Conservation (phyloP, 1,140 invertebrate species). For the Penaeus chinensis region DNA sequence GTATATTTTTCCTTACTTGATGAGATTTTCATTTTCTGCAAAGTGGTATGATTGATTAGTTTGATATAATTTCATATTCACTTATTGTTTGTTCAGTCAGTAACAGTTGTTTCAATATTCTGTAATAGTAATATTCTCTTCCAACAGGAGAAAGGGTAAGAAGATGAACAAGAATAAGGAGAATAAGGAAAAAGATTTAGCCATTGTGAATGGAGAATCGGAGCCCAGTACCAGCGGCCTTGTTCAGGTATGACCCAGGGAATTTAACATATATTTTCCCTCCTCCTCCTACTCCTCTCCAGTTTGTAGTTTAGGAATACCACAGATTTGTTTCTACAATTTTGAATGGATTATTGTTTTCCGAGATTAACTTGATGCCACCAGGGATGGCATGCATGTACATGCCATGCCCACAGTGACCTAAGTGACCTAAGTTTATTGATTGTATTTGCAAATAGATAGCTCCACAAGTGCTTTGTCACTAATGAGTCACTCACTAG, state of each 20-base stretch:
- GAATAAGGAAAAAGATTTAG: slow-evolving; percentile 12
- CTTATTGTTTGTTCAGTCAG: no score
- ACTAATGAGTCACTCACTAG: no score
- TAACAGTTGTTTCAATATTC: not conserved
- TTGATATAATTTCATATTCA: no score
- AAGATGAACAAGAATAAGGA: slow-evolving; percentile 43
- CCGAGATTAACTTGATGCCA: not conserved
- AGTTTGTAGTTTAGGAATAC: not conserved
- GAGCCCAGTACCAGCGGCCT: slow-evolving; percentile 44
- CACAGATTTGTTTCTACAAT: not conserved
- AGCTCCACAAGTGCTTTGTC: no score
- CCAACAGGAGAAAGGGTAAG: slow-evolving; percentile 40
- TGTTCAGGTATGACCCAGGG: slow-evolving; percentile 15
- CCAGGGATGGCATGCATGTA: no score
- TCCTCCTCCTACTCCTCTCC: not conserved
- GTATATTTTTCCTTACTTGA: no score
- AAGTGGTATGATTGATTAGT: no score
- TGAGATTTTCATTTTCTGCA: no score
- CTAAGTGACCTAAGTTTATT: no score
- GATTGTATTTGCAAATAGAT: no score
- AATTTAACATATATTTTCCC: not conserved
- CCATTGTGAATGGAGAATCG: slow-evolving; percentile 39
- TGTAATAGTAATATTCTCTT: not conserved
- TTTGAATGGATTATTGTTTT: not conserved
- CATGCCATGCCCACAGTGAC: no score